phyloP scores from a whole-genome alignment of 2,797 vertebrate species.

The Alcedo atthis region DNA sequence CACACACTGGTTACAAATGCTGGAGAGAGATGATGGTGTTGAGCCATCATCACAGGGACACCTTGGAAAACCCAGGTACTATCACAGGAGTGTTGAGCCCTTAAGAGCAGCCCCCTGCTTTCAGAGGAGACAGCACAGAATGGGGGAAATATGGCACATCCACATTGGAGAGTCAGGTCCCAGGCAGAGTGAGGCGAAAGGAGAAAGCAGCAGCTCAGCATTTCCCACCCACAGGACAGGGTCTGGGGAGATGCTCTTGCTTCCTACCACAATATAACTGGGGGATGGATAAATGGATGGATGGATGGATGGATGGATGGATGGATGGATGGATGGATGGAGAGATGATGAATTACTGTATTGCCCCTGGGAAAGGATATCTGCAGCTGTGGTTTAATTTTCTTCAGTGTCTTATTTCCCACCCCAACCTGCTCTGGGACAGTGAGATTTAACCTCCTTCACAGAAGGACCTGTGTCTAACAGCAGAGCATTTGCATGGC shows the following conservation, averaged over 20 bases:
- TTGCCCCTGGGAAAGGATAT: neutral
- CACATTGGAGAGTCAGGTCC: fast-evolving
- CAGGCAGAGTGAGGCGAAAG: neutral
- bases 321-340: too few relatives aligned
- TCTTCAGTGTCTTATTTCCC: fast-evolving
- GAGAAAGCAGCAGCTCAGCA: fast-evolving
- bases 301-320: too few relatives aligned
- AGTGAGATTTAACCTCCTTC: neutral
- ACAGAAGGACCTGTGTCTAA: neutral
- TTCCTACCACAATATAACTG: neutral
- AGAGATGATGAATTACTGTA: neutral
- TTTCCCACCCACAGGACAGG: neutral
- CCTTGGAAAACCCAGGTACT: neutral
- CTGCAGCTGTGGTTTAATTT: neutral
- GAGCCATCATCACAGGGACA: neutral
- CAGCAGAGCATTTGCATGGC: neutral
- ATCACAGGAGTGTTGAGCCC: neutral
- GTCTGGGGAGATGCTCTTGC: neutral
- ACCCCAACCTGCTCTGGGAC: neutral
- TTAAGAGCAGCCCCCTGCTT: neutral
- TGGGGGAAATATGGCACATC: fast-evolving
- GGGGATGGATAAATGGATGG: too few relatives aligned
- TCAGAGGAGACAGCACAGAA: neutral
- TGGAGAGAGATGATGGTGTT: neutral
- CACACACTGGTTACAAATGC: neutral